Conservation (phyloP, 2,888 invertebrate genomes). For the Dicycla oo region DNA sequence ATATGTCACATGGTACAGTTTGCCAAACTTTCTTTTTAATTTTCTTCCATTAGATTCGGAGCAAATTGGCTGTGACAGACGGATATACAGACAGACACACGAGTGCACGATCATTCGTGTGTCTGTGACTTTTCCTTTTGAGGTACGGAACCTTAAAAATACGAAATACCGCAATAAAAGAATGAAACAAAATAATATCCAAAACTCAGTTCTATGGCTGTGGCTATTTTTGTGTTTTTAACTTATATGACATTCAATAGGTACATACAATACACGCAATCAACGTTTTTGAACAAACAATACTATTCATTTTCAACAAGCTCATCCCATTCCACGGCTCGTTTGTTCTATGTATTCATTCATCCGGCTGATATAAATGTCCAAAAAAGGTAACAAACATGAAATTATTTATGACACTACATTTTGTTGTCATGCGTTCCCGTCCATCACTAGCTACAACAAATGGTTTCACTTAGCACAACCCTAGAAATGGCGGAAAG, state of each 20-base stretch:
- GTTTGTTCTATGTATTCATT: conserved; percentile 33
- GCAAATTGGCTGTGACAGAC: no score
- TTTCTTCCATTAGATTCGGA: no score
- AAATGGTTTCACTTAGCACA: conserved; percentile 71
- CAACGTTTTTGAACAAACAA: conserved; percentile 21
- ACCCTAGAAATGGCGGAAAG: conserved; percentile 64
- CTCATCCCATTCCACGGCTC: conserved; percentile 8
- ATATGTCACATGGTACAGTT: no score
- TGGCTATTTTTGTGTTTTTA: conserved; percentile 12
- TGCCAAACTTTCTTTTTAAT: no score
- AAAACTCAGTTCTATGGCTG: background rate
- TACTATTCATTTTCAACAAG: conserved; percentile 32
- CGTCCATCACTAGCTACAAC: conserved; percentile 67
- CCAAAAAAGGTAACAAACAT: conserved; percentile 50
- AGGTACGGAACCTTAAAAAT: no score
- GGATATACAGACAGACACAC: no score
- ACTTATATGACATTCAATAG: background rate
- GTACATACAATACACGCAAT: conserved; percentile 13
- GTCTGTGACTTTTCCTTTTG: no score
- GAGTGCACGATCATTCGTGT: no score
- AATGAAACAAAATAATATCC: background rate
- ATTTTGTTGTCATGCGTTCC: conserved; percentile 57
- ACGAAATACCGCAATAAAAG: background rate
- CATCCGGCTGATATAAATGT: conserved; percentile 35
- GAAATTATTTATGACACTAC: conserved; percentile 64